phyloP scores from a whole-genome alignment of 2,888 invertebrate genomes.

The Brachyptera risi region DNA sequence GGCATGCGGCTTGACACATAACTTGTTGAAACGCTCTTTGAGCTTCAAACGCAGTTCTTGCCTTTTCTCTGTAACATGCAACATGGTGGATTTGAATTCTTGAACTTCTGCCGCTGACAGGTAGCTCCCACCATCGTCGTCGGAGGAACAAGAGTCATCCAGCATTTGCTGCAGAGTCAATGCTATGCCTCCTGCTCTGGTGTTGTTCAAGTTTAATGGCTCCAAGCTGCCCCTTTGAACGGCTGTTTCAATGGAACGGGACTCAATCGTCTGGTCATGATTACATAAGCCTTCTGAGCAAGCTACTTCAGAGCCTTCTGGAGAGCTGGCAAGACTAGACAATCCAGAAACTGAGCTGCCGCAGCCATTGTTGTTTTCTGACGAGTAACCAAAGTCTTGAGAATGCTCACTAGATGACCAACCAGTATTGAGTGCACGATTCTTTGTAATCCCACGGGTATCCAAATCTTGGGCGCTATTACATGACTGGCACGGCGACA shows the following conservation, averaged over 20 bases:
- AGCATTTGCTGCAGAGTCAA: constrained; percentile 68
- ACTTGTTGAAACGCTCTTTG: constrained; percentile 75
- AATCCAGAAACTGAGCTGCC: constrained; percentile 65
- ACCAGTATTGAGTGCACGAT: constrained; percentile 44
- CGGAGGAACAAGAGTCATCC: constrained; percentile 75
- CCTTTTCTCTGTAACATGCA: constrained; percentile 73
- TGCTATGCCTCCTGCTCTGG: constrained; percentile 5
- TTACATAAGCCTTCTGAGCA: constrained; percentile 87
- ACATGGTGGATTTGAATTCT: constrained; percentile 77
- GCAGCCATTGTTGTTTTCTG: constrained; percentile 73
- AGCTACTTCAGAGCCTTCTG: constrained; percentile 86
- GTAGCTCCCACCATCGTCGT: constrained; percentile 67
- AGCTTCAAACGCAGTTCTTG: constrained; percentile 77
- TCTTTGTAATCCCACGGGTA: not conserved
- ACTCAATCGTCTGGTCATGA: constrained; percentile 49
- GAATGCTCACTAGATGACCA: constrained; percentile 65
- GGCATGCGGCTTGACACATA: constrained; percentile 50
- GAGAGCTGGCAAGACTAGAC: constrained; percentile 77
- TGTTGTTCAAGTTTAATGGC: not conserved
- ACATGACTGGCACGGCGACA: constrained; percentile 31
- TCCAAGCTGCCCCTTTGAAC: not conserved
- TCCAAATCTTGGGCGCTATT: constrained; percentile 28
- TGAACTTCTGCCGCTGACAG: constrained; percentile 86
- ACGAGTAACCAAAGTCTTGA: constrained; percentile 85
- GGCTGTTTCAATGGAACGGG: too few species aligned